These are phyloP conservation scores for Anser brachyrhynchus DNA, from an alignment of 2,113 vertebrate species.

Conservation along the genomic window DNA sequence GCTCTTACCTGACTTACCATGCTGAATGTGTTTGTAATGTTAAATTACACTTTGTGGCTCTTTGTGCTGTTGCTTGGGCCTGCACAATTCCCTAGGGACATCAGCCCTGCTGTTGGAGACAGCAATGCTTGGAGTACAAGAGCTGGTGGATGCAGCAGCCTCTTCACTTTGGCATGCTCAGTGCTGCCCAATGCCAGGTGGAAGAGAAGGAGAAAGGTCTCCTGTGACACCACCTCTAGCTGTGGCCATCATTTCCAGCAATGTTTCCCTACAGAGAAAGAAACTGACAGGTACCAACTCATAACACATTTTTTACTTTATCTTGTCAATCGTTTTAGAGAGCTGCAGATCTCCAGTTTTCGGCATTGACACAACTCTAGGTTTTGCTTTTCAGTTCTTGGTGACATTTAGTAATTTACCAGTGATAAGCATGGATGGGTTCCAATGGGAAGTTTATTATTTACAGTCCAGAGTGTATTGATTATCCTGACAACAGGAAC, in stretches of 20 bases:
- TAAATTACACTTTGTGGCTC: not conserved
- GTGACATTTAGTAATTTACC: not conserved
- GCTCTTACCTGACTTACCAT: rapidly evolving
- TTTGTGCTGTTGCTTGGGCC: not conserved
- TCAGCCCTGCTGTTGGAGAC: not conserved
- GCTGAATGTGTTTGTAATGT: not conserved
- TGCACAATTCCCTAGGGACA: not conserved
- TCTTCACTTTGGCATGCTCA: not conserved
- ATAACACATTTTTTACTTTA: not conserved
- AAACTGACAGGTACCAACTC: not conserved
- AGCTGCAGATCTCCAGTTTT: not conserved
- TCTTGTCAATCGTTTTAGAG: not conserved
- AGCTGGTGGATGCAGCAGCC: not conserved
- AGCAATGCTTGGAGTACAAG: rapidly evolving
- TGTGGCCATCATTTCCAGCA: not conserved
- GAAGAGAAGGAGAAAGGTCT: not conserved
- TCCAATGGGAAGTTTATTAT: not conserved
- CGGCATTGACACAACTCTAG: not conserved
- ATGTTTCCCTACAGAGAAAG: not conserved
- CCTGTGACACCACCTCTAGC: not conserved
- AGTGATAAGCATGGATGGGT: not conserved
- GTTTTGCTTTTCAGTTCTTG: not conserved
- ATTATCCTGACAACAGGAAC: not conserved
- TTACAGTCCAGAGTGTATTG: not conserved
- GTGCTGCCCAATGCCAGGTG: not conserved